A percentile compares a stretch with the other conserved stretches of the same genome.
These are phyloP conservation scores for Cepaea nemoralis DNA, from an alignment of 1,140 invertebrate genomes.

Conservation along the genomic window DNA sequence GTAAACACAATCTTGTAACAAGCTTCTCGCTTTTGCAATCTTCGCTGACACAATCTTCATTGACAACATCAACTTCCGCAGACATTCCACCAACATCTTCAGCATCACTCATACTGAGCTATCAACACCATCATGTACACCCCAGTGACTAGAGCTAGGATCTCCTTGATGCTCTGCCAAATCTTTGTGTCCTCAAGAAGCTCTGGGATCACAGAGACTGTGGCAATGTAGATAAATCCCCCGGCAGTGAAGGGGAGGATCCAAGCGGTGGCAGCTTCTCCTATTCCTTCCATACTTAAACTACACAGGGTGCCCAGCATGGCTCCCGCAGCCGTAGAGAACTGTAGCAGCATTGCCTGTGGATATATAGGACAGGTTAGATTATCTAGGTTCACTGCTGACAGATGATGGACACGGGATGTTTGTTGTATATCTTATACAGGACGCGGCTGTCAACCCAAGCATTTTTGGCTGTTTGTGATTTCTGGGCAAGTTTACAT, in stretches of 20 bases:
- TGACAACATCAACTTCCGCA: background rate
- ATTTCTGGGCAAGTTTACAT: no score
- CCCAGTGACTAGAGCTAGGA: conserved; percentile 84
- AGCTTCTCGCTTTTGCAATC: no score
- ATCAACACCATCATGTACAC: conserved; percentile 94
- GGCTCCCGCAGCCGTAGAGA: conserved; percentile 94
- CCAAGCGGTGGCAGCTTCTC: conserved; percentile 83
- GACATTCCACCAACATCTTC: background rate
- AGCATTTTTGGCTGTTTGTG: no score
- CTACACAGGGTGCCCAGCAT: conserved; percentile 90
- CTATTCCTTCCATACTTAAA: conserved; percentile 79
- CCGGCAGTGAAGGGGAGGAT: conserved; percentile 96
- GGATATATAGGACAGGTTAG: conserved; percentile 48
- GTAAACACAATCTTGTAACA: background rate
- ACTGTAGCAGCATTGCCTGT: conserved; percentile 90
- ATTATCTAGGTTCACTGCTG: no score
- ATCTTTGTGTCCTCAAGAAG: conserved; percentile 85
- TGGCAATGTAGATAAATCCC: conserved; percentile 98
- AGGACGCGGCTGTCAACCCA: no score
- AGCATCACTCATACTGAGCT: conserved; percentile 82
- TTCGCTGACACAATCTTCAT: background rate
- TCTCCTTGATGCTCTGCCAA: conserved; percentile 88
- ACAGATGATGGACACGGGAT: no score
- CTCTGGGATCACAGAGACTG: conserved; percentile 94
- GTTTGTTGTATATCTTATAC: no score